phyloP scores from a whole-genome alignment of 2,888 invertebrate species.

The Rhogogaster chlorosoma region DNA sequence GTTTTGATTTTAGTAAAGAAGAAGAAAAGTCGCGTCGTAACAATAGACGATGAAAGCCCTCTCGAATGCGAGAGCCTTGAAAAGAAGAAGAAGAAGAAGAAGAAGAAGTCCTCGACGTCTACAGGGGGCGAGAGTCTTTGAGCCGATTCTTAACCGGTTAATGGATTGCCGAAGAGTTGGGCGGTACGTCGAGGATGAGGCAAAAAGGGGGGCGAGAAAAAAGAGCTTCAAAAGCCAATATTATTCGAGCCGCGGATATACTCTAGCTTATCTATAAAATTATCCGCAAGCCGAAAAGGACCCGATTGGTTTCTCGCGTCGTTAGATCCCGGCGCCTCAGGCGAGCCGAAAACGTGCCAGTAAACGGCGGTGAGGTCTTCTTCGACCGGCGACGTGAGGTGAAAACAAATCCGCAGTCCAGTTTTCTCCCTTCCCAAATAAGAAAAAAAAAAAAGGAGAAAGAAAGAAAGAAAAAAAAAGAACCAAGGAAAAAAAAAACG shows the following conservation, averaged over 20 bases:
- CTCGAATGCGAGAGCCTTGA: constrained; percentile 1
- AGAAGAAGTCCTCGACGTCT: constrained; percentile 4
- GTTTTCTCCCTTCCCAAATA: neutral
- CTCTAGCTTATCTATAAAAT: constrained; percentile 35
- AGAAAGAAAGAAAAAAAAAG: neutral
- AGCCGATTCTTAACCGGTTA: constrained; percentile 38
- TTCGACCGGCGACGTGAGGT: constrained; percentile 27
- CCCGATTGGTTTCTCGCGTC: constrained; percentile 40
- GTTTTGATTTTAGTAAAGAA: constrained; percentile 28
- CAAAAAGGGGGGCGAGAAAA: neutral
- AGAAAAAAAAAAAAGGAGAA: neutral
- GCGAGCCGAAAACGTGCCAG: constrained; percentile 34
- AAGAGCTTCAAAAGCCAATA: constrained; percentile 14
- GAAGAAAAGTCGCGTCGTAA: neutral
- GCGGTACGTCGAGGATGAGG: neutral
- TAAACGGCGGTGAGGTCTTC: constrained; percentile 40
- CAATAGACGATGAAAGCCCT: constrained; percentile 37
- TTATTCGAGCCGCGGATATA: constrained; percentile 18
- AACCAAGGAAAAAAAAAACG: neutral
- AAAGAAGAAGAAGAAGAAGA: neutral
- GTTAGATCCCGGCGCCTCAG: constrained; percentile 35
- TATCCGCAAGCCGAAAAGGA: constrained; percentile 33
- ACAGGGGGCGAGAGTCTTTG: neutral
- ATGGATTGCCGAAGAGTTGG: constrained; percentile 32
- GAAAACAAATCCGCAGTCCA: constrained; percentile 39